Evolutionary conservation across 2,888 invertebrate genomes (phyloP), one percentile per base, ranked within the genome.

Genomic region (Microctonus hyperodae): DNA sequence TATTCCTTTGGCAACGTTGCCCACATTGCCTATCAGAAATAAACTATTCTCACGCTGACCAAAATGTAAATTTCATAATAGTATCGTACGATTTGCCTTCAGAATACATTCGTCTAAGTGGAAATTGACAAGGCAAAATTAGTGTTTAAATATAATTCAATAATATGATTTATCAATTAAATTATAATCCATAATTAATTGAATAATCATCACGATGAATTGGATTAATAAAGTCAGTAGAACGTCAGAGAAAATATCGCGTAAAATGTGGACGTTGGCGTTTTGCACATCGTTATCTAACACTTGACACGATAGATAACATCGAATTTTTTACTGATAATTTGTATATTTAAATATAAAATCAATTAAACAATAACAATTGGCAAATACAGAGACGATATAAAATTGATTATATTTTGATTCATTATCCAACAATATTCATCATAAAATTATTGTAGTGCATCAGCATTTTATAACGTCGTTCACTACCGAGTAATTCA

Each of bases 1-100:
- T 51, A 25, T 51, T 25, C 25, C 55, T 55, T 60, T 60, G 59
- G 59, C 59, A 60, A 40, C 40, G 59, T 48, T 40, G 59, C 37
- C 16, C 22, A 40, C 25, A 60, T 16, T 31, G 48, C 16, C 16
- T 16, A 25, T 16, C 48, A 48, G 28, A 60, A 48, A 60, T 60
- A 60, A 60, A 60, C 48, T 25, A 60, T 48, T 25, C 20, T 40
- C 16, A 44, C 40, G 25, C 28, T 31, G 59, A 60, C 55, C 31
- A 44, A 25, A 58, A 58, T 10, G 33, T 37, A n/a, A 56, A 33
- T 11, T 44, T 44, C 16, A 16, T 16, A 28, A 4, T 23, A 60
- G 59, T 60, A 44, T 48, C 25, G 59, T 60, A 59, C 48, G 20
- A 40, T 1, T 40, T 60, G 16, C 11, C 20, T 44, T 28, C 13